These are phyloP conservation scores for Podargus strigoides DNA, from an alignment of 2,797 vertebrate genomes.

Conservation along the genomic window DNA sequence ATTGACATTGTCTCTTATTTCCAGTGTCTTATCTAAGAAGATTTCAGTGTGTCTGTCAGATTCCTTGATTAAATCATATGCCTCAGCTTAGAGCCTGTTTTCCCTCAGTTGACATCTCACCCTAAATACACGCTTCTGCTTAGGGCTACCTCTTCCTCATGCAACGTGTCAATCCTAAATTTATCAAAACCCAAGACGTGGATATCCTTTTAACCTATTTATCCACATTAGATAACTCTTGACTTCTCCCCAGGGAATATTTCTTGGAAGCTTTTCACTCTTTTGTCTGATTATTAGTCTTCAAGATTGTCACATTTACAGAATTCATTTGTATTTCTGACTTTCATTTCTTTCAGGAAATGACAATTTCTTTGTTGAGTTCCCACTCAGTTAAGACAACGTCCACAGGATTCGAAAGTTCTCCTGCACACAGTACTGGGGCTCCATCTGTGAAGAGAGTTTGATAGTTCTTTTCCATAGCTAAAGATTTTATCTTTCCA, in stretches of 20 bases:
- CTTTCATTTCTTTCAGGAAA: slow-evolving; percentile 26
- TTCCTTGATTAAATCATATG: slow-evolving; percentile 67
- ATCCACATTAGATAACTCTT: slow-evolving; percentile 66
- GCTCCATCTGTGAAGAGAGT: not conserved
- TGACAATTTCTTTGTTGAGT: slow-evolving; percentile 17
- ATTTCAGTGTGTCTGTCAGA: slow-evolving; percentile 63
- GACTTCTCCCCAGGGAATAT: slow-evolving; percentile 42
- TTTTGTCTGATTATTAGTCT: slow-evolving; percentile 30
- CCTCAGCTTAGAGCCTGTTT: slow-evolving; percentile 47
- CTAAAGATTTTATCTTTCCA: not conserved
- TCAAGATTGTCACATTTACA: slow-evolving; percentile 57
- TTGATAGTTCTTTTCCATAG: not conserved
- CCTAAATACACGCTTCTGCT: slow-evolving; percentile 72
- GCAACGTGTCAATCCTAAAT: slow-evolving; percentile 64
- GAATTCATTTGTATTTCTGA: slow-evolving; percentile 41
- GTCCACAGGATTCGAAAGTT: slow-evolving; percentile 11
- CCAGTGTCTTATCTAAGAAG: slow-evolving; percentile 54
- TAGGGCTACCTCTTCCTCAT: slow-evolving; percentile 66
- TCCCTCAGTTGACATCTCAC: slow-evolving; percentile 67
- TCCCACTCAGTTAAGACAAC: slow-evolving; percentile 9
- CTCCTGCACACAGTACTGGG: not conserved
- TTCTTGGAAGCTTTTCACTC: slow-evolving; percentile 38
- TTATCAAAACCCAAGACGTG: slow-evolving; percentile 56
- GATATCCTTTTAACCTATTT: slow-evolving; percentile 64
- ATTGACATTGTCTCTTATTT: slow-evolving; percentile 64